These are phyloP conservation scores for Heliornis fulica DNA, from an alignment of 2,113 vertebrate genomes.

Conservation along the genomic window DNA sequence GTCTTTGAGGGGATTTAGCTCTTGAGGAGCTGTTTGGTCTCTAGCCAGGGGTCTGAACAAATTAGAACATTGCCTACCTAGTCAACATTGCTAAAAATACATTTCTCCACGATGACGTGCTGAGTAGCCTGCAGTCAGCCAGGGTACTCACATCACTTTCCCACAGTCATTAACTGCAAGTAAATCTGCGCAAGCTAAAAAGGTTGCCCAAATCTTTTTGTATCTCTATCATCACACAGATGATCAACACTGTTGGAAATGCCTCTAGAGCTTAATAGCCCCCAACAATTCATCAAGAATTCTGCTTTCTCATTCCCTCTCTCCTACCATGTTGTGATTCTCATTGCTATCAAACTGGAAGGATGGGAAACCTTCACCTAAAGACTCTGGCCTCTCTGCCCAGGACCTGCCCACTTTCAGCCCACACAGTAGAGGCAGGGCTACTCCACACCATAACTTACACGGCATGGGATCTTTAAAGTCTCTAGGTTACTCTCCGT, in stretches of 20 bases:
- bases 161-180: not conserved
- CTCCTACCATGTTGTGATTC: not conserved
- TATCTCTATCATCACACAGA: not conserved
- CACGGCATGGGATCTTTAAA: not conserved
- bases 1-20: not conserved
- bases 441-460: not conserved
- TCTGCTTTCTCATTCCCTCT: not conserved
- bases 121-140: not conserved
- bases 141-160: not conserved
- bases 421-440: not conserved
- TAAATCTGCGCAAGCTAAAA: not conserved
- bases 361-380: not conserved
- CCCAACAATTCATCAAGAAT: not conserved
- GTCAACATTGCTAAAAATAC: not conserved
- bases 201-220: fast-evolving
- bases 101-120: not conserved
- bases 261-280: not conserved
- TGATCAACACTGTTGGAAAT: not conserved
- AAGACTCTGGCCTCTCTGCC: not conserved
- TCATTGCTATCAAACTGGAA: not conserved
- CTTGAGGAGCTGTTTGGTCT: not conserved
- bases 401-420: not conserved
- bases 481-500: not conserved
- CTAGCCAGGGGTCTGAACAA: not conserved
- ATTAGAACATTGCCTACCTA: not conserved